Evolutionary conservation across 2,888 invertebrate genomes (phyloP).

Genomic region (Sinohyriopsis cumingii): DNA sequence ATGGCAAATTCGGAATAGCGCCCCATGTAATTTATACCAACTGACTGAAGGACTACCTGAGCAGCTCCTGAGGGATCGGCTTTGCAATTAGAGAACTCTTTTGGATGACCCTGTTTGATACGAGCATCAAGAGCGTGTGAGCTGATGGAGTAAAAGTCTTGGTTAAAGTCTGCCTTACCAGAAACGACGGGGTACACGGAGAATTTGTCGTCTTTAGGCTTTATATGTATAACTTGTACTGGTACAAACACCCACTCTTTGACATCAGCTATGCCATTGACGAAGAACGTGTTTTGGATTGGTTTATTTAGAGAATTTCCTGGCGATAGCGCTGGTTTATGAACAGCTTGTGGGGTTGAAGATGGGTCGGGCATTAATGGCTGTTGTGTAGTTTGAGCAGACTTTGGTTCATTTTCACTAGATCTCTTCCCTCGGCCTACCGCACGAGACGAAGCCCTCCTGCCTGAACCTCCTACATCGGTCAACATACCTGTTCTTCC

Average conservation of each 20-base stretch:
- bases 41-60: constrained; percentile 46
- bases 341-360: too few relatives aligned
- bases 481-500: not conserved
- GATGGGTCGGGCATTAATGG: too few relatives aligned
- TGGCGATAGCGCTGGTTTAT: too few relatives aligned
- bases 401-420: too few relatives aligned
- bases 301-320: constrained; percentile 2
- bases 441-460: not conserved
- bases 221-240: constrained; percentile 40
- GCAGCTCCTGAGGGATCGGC: constrained; percentile 8
- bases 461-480: not conserved
- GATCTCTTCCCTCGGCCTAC: too few relatives aligned
- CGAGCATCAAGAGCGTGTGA: not conserved
- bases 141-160: not conserved
- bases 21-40: constrained; percentile 55
- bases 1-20: constrained; percentile 50
- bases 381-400: too few relatives aligned
- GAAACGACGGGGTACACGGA: constrained; percentile 1
- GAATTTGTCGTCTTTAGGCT: constrained; percentile 1
- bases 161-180: too few relatives aligned
- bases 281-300: constrained; percentile 47
- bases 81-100: not conserved
- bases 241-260: constrained; percentile 52
- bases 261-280: constrained; percentile 43
- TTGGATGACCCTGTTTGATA: constrained; percentile 1